phyloP scores from a whole-genome alignment of 2,888 invertebrate genomes.

The Chesias legatella region DNA sequence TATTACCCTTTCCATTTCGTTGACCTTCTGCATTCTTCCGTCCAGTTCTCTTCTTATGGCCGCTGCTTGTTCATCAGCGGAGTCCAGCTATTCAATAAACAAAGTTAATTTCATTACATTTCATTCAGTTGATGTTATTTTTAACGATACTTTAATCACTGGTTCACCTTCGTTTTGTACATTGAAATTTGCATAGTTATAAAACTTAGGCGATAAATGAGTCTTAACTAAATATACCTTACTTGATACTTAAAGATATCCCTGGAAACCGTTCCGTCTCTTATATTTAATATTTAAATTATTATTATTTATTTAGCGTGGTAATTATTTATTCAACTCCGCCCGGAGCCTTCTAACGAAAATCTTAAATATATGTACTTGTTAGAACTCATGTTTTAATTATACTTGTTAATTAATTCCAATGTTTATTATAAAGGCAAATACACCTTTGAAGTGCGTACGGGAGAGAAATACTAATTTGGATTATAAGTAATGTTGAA shows the following conservation, averaged over 20 bases:
- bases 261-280: background rate
- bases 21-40: conserved; percentile 97
- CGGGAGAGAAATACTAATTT: conserved; percentile 2
- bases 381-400: conserved; percentile 20
- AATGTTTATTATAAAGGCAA: conserved; percentile 23
- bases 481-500: background rate
- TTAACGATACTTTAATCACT: too few relatives aligned
- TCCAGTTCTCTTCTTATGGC: conserved; percentile 99
- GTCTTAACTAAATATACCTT: too few relatives aligned
- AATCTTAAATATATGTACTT: conserved; percentile 11
- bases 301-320: conserved; percentile 1
- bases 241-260: too few relatives aligned
- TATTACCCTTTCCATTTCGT: conserved; percentile 96
- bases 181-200: too few relatives aligned
- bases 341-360: conserved; percentile 5
- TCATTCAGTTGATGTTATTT: too few relatives aligned
- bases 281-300: background rate
- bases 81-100: conserved; percentile 99
- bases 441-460: conserved; percentile 11
- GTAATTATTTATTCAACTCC: conserved; percentile 7
- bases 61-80: conserved; percentile 99
- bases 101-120: too few relatives aligned
- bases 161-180: too few relatives aligned
- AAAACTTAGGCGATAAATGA: too few relatives aligned
- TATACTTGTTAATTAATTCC: conserved; percentile 25